Conservation (phyloP, 1,140 invertebrate genomes). For the Ceratina calcarata region DNA sequence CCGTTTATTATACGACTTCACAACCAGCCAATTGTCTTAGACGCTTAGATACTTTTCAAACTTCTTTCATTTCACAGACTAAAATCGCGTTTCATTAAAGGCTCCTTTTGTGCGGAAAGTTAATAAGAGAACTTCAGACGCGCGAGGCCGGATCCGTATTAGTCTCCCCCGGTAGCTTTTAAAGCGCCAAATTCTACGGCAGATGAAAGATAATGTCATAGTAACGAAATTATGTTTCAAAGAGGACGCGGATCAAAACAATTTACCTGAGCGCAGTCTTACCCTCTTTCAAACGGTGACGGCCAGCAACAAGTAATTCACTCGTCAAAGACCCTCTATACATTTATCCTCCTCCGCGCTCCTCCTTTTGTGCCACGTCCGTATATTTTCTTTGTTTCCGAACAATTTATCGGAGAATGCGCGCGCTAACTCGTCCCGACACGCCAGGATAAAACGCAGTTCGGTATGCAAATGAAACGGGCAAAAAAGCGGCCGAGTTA, state of each 20-base stretch:
- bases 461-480: conserved; percentile 5
- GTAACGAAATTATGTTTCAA: conserved; percentile 11
- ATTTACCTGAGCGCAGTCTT: background rate
- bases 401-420: background rate
- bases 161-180: background rate
- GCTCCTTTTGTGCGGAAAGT: background rate
- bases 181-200: background rate
- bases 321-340: background rate
- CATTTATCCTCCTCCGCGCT: background rate
- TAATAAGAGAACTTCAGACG: background rate
- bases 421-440: background rate
- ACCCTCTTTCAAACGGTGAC: background rate
- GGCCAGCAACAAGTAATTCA: background rate
- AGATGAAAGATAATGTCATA: background rate
- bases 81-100: too few relatives aligned
- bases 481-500: background rate
- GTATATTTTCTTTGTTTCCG: background rate
- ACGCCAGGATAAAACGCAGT: background rate
- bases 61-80: background rate
- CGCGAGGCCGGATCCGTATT: background rate
- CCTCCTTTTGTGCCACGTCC: background rate
- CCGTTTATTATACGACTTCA: background rate
- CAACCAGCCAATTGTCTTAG: background rate
- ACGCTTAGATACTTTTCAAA: background rate
- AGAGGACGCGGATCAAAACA: background rate